Evolutionary conservation across 2,113 vertebrate species (phyloP).

Genomic region (Spermophilus dauricus): DNA sequence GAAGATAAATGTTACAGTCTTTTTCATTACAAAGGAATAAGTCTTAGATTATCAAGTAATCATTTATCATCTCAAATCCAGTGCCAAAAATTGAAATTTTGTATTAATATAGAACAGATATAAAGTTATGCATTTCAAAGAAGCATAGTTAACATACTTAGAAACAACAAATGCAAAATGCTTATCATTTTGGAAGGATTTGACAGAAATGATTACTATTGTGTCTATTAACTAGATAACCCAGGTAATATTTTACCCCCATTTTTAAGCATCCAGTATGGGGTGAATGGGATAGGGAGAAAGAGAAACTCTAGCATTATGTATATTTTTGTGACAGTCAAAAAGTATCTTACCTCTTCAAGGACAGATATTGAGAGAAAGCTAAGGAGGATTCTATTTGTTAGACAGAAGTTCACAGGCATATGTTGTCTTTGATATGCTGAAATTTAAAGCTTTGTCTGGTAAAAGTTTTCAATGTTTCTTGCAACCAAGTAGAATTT

Average conservation of each 20-base stretch:
- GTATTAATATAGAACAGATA: neutral
- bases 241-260: neutral
- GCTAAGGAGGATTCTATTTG: neutral
- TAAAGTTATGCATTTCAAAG: conserved; percentile 36
- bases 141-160: neutral
- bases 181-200: conserved; percentile 18
- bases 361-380: neutral
- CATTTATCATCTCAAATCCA: neutral
- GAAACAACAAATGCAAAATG: neutral
- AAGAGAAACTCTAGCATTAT: neutral
- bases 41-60: neutral
- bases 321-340: neutral
- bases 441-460: neutral
- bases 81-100: neutral
- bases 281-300: neutral
- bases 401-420: neutral
- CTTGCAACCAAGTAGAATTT: neutral
- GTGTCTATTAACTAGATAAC: neutral
- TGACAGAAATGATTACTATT: neutral
- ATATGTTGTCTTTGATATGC: neutral
- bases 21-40: neutral
- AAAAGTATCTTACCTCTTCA: neutral
- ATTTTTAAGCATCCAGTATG: neutral
- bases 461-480: neutral
- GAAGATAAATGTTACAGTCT: neutral